Base-by-base conservation (phyloP, 2,888 invertebrate species). In the Carterocephalus palaemon region DNA sequence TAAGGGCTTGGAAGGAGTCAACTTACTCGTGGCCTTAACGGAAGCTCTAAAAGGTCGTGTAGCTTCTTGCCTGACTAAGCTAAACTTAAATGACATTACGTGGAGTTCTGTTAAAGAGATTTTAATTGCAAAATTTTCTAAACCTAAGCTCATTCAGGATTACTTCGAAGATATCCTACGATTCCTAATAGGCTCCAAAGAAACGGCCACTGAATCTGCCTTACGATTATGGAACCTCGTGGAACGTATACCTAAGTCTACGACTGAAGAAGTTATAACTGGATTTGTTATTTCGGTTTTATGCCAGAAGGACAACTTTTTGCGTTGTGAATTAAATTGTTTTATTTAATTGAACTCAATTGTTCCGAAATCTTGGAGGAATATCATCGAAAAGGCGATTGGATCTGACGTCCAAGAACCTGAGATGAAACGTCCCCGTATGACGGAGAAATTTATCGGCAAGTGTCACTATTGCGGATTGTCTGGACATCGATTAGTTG, bases 121-220 rank as follows among this genome's bases (percentile, higher is more conserved):
- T 5, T 17, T 54, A 2, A 16, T 49, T 7, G 52, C 54, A 1
- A 57, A 19, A 41, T 57, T 59, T 47, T 22, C 16, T 1, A 51
- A 36, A 22, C 54, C 56, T 1, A 59, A 24, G 15, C 8, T 56
- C 2, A 1, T 38, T 3, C 56, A 57, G 40, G 57, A 59, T 19
- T 45, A 57, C n/a, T 59, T 58, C 12, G 57, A 61, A 13, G 50
- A 54, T 0, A 41, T 56, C 1, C 1, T 55, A 6, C 20, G 46
- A n/a, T 57, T 56, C 26, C 50, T 51, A 48, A 48, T 56, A 4
- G 31, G 39, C 1, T 2, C n/a, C 1, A 52, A 54, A 13, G 54
- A 58, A 23, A 49, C 42, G 1, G 48, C 55, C 0, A 22, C 31
- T 13, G 51, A 54, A 37, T 5, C 56, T 6, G 54, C 38, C n/a